Base-by-base conservation (phyloP, 2,113 vertebrate species). In the Prolemur simus region DNA sequence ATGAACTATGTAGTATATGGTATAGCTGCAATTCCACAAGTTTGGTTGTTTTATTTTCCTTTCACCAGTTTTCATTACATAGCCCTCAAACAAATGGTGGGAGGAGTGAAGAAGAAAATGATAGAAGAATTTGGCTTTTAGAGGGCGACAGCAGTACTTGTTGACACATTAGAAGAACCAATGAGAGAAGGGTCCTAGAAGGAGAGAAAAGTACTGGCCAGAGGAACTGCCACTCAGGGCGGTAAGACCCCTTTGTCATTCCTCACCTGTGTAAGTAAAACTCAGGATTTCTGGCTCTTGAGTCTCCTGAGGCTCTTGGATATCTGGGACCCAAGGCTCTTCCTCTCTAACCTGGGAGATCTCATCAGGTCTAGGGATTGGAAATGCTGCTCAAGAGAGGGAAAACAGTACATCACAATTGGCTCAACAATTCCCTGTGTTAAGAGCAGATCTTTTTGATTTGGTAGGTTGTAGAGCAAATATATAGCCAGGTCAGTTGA, bases 191-290 rank as follows among this genome's bases (percentile, higher is more conserved):
- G 25, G 32, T 25, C 39, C 60, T 27, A 10, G 42, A 45, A 73
- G 82, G 42, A 37, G 39, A 64, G 52, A 58, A 34, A 47, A 20
- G 49, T 47, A 83, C 56, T 52, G 69, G 34, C 45, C 69, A 27
- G 47, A 88, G 78, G 74, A 68, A 74, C 39, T 58, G 27, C 37
- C 73, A 49, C 18, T 42, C 34, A n/a, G 11, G 12, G 37, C 34
- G 25, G 20, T 27, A 21, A 88, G 34, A 47, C 27, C 45, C 29
- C 37, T 45, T 18, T 49, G 66, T 58, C 56, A 60, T 45, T 94
- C 74, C 98, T 97, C 68, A 98, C 98, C 98, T 96, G 97, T 97
- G 56, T 97, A 98, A 69, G 96, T 97, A 58, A 98, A 98, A 95
- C 96, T 97, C 97, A 98, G 97, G 84, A 98, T 97, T 91, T 97